A percentile compares a stretch with the other conserved stretches of the same genome.
phyloP scores from a whole-genome alignment of 1,140 invertebrate species.

The Drosophila pectinifera region DNA sequence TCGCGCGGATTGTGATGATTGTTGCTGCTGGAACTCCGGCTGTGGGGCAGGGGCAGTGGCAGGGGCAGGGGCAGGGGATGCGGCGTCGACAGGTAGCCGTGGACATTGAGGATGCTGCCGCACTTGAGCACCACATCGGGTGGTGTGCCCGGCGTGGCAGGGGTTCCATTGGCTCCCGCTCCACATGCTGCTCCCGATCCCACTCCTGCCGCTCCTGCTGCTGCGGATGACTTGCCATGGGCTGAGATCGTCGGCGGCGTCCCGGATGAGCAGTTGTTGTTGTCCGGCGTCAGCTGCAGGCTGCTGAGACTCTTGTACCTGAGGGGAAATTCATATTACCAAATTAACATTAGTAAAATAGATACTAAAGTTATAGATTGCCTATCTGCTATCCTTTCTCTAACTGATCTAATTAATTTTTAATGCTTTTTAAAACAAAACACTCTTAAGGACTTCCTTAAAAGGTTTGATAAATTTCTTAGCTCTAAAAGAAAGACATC shows the following conservation, averaged over 20 bases:
- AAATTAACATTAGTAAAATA: background rate
- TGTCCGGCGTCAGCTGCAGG: conserved; percentile 82
- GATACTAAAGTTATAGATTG: background rate
- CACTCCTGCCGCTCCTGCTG: conserved; percentile 8
- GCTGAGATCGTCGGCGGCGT: conserved; percentile 82
- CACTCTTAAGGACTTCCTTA: background rate
- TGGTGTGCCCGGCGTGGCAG: conserved; percentile 56
- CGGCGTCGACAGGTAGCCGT: conserved; percentile 63
- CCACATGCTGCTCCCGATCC: conserved; percentile 38
- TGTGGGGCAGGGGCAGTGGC: conserved; percentile 45
- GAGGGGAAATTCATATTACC: background rate
- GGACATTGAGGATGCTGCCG: conserved; percentile 71
- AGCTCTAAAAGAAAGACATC: background rate
- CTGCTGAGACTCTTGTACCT: conserved; percentile 85
- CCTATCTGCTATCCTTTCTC: background rate
- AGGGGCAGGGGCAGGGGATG: conserved; percentile 34
- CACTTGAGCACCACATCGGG: conserved; percentile 81
- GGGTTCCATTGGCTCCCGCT: conserved; percentile 3
- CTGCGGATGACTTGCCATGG: conserved; percentile 69
- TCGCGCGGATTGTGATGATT: conserved; percentile 84
- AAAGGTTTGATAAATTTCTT: background rate
- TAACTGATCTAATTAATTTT: too few relatives aligned
- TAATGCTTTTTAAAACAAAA: background rate
- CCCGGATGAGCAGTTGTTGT: conserved; percentile 55
- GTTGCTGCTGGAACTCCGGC: conserved; percentile 74